A percentile compares a stretch with the other conserved stretches of the same genome.
These are phyloP conservation scores for Caradrina clavipalpis DNA, from an alignment of 2,888 invertebrate species.

Conservation along the genomic window DNA sequence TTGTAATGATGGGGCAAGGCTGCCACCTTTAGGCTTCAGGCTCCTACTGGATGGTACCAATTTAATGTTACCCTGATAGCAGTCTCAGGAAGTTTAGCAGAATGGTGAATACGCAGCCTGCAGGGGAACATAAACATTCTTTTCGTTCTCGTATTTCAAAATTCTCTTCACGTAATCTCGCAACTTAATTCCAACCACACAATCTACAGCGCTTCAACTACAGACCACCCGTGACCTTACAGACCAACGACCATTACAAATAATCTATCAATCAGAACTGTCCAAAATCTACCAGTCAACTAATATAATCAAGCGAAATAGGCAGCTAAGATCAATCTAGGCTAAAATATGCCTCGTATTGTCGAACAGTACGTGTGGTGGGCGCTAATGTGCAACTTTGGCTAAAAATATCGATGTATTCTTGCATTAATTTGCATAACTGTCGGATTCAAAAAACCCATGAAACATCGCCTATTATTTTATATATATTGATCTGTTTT, in stretches of 20 bases:
- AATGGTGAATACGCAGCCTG: no score
- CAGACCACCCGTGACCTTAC: constrained; percentile 42
- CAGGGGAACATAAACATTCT: not conserved
- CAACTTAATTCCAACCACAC: constrained; percentile 8
- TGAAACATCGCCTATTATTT: constrained; percentile 7
- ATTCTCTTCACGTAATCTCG: constrained; percentile 26
- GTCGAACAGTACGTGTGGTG: constrained; percentile 42
- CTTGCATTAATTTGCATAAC: constrained; percentile 12
- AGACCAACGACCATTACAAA: not conserved
- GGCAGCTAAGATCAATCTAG: constrained; percentile 30
- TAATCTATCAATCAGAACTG: constrained; percentile 18
- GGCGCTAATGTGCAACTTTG: constrained; percentile 5
- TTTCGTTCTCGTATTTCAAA: not conserved
- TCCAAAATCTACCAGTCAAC: constrained; percentile 26
- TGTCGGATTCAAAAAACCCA: constrained; percentile 23
- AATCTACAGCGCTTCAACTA: constrained; percentile 4
- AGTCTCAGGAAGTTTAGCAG: no score
- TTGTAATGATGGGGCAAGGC: not conserved
- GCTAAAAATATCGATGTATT: constrained; percentile 35
- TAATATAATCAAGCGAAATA: constrained; percentile 37
- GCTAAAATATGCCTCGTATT: constrained; percentile 48
- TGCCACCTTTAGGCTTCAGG: no score
- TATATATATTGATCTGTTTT: constrained; percentile 6
- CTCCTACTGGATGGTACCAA: not conserved
- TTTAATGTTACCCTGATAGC: no score